Percentiles rank a stretch among this genome's conserved stretches.
phyloP scores from a whole-genome alignment of 2,797 vertebrate species.

The Sylvia borin region DNA sequence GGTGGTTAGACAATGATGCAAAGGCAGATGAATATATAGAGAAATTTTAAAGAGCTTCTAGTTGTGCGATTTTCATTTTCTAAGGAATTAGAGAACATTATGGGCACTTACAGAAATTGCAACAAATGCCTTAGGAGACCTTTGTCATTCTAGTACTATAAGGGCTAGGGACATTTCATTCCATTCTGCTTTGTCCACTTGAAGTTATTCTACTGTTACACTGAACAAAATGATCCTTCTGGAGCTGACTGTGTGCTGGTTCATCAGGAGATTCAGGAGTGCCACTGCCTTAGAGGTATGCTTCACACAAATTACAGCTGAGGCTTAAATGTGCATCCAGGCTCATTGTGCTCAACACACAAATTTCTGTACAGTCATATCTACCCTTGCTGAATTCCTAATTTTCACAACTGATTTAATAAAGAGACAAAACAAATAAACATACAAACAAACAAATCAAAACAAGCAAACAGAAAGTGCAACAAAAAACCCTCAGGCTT shows the following conservation, averaged over 20 bases:
- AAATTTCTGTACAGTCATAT: neutral
- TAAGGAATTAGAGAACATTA: neutral
- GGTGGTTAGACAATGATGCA: neutral
- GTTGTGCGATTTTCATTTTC: neutral
- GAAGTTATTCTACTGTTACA: neutral
- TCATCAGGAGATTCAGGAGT: neutral
- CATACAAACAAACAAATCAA: neutral
- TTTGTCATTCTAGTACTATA: neutral
- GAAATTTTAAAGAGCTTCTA: neutral
- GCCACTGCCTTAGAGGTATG: neutral
- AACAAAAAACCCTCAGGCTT: neutral
- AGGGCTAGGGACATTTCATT: neutral
- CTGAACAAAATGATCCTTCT: neutral
- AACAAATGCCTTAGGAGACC: neutral
- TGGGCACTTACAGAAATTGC: neutral
- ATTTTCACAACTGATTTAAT: neutral
- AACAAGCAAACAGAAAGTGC: neutral
- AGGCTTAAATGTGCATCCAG: neutral
- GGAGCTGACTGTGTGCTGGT: neutral
- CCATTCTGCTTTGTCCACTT: neutral
- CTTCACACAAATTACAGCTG: neutral
- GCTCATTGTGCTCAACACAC: neutral
- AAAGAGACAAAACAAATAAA: neutral
- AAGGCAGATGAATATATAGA: neutral
- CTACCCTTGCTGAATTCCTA: neutral